Conservation (phyloP, 92 coral and sea anemone genomes). For the Isaurus tuberculatus region DNA sequence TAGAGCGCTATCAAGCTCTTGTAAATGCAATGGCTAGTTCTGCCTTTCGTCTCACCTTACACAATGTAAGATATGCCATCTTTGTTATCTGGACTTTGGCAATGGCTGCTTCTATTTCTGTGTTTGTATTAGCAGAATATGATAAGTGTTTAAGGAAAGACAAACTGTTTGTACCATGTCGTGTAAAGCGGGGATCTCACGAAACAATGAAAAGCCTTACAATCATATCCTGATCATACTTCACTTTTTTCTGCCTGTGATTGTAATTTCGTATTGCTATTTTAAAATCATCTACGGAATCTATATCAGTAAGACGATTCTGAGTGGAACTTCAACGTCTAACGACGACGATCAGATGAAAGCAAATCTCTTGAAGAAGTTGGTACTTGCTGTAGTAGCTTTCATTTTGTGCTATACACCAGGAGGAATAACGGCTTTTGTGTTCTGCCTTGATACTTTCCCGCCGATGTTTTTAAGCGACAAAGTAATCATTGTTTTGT, state of each 20-base stretch:
- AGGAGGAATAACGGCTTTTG: background rate
- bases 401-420: background rate
- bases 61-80: background rate
- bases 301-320: slow-evolving; percentile 12
- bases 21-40: background rate
- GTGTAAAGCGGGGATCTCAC: background rate
- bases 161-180: too few species aligned
- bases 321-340: background rate
- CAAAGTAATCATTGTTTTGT: background rate
- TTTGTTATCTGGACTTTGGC: background rate
- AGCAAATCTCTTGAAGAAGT: background rate
- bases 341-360: background rate
- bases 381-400: background rate
- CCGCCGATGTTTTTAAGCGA: background rate
- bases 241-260: background rate
- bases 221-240: background rate
- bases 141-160: too few species aligned
- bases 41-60: background rate
- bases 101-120: too few species aligned
- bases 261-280: background rate
- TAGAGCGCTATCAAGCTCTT: slow-evolving; percentile 14
- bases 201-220: background rate
- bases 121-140: too few species aligned
- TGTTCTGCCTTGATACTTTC: background rate
- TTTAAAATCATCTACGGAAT: background rate